Conservation (phyloP, 2,888 invertebrate species). For the Plutella xylostella region DNA sequence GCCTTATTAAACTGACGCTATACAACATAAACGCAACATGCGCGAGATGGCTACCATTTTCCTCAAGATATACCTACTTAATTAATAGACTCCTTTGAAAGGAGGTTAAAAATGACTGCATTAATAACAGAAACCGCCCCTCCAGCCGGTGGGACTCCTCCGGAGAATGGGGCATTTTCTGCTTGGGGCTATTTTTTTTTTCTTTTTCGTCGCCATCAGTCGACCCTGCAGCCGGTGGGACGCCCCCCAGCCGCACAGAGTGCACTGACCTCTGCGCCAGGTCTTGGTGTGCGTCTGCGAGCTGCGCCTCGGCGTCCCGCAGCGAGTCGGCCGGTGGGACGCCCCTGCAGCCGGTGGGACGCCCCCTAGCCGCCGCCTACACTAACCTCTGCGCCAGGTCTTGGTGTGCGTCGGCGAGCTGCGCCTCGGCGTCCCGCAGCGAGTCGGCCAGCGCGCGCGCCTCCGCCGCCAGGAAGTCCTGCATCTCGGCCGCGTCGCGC, state of each 20-base stretch:
- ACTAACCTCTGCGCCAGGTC: constrained; percentile 53
- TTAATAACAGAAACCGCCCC: too few relatives aligned
- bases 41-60: too few relatives aligned
- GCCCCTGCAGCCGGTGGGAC: constrained; percentile 58
- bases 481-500: constrained; percentile 83
- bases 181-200: too few relatives aligned
- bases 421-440: constrained; percentile 80
- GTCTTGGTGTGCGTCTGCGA: constrained; percentile 43
- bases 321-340: constrained; percentile 59
- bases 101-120: too few relatives aligned
- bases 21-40: too few relatives aligned
- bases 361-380: too few relatives aligned
- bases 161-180: too few relatives aligned
- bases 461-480: constrained; percentile 89
- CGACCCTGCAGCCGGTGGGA: constrained; percentile 59
- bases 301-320: constrained; percentile 75
- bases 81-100: too few relatives aligned
- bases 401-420: constrained; percentile 52
- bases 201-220: too few relatives aligned
- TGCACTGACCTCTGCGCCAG: constrained; percentile 51
- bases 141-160: constrained; percentile 55
- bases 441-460: constrained; percentile 84
- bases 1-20: too few relatives aligned
- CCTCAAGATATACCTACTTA: too few relatives aligned
- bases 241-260: too few relatives aligned